Evolutionary conservation across 2,888 invertebrate species (phyloP).

Genomic region (Pammene fasciana): DNA sequence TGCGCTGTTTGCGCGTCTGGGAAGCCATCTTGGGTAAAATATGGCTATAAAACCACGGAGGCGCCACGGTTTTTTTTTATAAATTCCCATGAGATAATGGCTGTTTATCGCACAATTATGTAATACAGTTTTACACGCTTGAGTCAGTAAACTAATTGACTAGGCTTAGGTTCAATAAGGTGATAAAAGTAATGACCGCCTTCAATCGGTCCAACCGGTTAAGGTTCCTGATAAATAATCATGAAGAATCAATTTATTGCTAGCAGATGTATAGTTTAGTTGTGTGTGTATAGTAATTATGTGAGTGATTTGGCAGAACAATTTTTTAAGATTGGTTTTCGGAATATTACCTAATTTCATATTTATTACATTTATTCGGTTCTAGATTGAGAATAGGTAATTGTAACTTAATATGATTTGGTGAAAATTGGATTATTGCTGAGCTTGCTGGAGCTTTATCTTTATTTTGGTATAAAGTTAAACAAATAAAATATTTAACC

Average conservation of each 20-base stretch:
- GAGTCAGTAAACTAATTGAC: constrained; percentile 7
- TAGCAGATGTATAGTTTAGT: neutral
- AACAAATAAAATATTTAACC: too few species aligned
- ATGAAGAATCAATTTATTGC: constrained; percentile 14
- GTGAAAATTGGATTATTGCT: too few species aligned
- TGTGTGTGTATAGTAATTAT: too few species aligned
- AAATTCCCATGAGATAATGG: constrained; percentile 33
- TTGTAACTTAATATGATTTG: too few species aligned
- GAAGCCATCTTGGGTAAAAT: constrained; percentile 32
- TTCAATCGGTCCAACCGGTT: constrained; percentile 8
- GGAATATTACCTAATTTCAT: too few species aligned
- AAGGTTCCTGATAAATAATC: constrained; percentile 11
- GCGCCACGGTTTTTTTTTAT: constrained; percentile 25
- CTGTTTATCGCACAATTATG: constrained; percentile 32
- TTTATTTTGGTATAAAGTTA: too few species aligned
- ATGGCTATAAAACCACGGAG: constrained; percentile 14
- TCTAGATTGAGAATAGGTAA: too few species aligned
- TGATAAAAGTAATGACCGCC: constrained; percentile 9
- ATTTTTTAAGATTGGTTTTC: too few species aligned
- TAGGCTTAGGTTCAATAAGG: constrained; percentile 2
- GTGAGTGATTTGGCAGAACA: too few species aligned
- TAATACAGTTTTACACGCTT: constrained; percentile 35
- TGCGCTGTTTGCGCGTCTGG: constrained; percentile 31
- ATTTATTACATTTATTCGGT: too few species aligned
- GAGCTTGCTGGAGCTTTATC: too few species aligned